Evolutionary conservation across 2,113 vertebrate species (phyloP).

Genomic region (Gopherus evgoodei): DNA sequence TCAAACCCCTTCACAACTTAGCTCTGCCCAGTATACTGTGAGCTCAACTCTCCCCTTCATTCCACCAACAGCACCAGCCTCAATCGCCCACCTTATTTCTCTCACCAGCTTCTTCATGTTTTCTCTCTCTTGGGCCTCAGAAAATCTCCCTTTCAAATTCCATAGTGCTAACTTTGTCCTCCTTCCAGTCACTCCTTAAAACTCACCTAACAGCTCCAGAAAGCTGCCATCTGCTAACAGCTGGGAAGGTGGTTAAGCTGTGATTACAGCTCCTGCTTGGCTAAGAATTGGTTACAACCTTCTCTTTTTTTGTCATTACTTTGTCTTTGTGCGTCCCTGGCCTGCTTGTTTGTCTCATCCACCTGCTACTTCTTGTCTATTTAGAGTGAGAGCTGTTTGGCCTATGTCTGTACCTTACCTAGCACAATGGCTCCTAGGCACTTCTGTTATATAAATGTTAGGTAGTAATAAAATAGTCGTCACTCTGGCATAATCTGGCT

Average conservation of each 20-base stretch:
- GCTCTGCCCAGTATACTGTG: neutral
- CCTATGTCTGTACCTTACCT: fast-evolving
- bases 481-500: neutral
- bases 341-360: neutral
- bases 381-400: neutral
- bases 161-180: neutral
- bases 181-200: fast-evolving
- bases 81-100: neutral
- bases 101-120: neutral
- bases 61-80: neutral
- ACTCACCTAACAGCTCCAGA: fast-evolving
- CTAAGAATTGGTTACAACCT: neutral
- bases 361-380: fast-evolving
- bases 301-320: neutral
- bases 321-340: neutral
- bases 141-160: neutral
- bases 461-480: neutral
- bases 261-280: neutral
- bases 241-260: neutral
- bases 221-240: neutral
- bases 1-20: neutral
- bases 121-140: neutral
- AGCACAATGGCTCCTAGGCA: neutral
- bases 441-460: neutral
- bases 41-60: neutral